A percentile compares a stretch with the other conserved stretches of the same genome.
Conservation (phyloP, 2,888 invertebrate species). For the Limenitis camilla region DNA sequence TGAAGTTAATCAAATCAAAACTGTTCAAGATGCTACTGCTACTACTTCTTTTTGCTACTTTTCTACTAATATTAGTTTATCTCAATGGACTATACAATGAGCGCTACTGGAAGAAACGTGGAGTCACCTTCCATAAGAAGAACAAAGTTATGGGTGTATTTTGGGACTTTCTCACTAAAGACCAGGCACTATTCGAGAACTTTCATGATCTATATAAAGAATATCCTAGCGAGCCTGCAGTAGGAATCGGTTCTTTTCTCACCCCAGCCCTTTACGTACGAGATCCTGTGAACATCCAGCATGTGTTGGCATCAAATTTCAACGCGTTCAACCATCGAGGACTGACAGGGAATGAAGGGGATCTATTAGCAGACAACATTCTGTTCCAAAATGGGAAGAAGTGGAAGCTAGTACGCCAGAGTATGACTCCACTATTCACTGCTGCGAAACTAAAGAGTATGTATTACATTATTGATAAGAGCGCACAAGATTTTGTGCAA, state of each 20-base stretch:
- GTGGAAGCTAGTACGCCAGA: constrained; percentile 38
- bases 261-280: constrained; percentile 28
- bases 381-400: constrained; percentile 30
- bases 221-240: constrained; percentile 39
- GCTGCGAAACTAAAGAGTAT: constrained; percentile 38
- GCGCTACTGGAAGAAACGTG: constrained; percentile 45
- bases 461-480: constrained; percentile 36
- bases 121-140: constrained; percentile 36
- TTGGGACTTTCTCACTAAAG: constrained; percentile 34
- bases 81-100: constrained; percentile 37
- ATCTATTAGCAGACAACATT: constrained; percentile 28
- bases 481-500: constrained; percentile 31
- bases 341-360: constrained; percentile 20
- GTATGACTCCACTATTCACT: constrained; percentile 40
- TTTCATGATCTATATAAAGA: constrained; percentile 38
- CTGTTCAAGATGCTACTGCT: constrained; percentile 25
- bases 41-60: constrained; percentile 26
- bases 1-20: not conserved
- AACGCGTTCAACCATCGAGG: constrained; percentile 32
- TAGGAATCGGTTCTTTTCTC: constrained; percentile 36
- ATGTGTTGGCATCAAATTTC: constrained; percentile 30
- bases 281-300: constrained; percentile 33
- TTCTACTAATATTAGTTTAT: constrained; percentile 26
- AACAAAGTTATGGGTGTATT: constrained; percentile 38
- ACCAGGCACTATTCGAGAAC: constrained; percentile 38